These are phyloP conservation scores for Erythrocercus mccallii DNA, from an alignment of 2,113 vertebrate genomes.

Conservation along the genomic window DNA sequence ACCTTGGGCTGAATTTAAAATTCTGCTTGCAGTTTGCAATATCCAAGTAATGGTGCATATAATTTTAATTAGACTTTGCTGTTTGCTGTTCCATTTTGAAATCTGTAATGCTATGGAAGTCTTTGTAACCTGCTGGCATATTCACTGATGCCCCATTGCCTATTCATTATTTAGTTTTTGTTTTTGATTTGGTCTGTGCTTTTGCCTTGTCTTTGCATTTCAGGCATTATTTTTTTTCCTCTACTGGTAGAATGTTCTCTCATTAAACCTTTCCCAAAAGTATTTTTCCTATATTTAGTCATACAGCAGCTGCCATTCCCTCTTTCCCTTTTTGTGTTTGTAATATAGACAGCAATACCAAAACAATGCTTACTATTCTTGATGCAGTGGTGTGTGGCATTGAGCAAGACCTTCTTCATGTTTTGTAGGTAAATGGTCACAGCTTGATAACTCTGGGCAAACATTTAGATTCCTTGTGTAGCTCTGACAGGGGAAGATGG, in stretches of 20 bases:
- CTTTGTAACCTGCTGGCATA: not conserved
- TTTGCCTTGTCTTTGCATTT: not conserved
- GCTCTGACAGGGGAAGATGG: not conserved
- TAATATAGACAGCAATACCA: not conserved
- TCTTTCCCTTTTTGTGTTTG: not conserved
- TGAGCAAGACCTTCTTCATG: not conserved
- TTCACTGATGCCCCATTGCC: not conserved
- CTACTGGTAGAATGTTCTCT: not conserved
- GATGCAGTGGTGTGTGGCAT: not conserved
- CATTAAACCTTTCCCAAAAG: not conserved
- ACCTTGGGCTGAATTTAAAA: not conserved
- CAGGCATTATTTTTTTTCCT: not conserved
- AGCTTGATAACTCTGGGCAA: not conserved
- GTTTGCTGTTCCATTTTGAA: not conserved
- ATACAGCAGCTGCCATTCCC: not conserved
- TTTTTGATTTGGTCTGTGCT: not conserved
- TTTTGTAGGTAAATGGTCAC: not conserved
- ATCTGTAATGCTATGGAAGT: not conserved
- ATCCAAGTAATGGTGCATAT: not conserved
- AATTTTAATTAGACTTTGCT: not conserved
- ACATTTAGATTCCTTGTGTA: not conserved
- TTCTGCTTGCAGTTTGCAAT: not conserved
- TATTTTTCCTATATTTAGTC: constrained; percentile 6
- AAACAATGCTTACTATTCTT: constrained; percentile 20
- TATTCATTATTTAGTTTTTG: constrained; percentile 17